A percentile compares a stretch with the other conserved stretches of the same genome.
These are phyloP conservation scores for Lanistes nyassanus DNA, from an alignment of 1,140 invertebrate genomes.

Conservation along the genomic window DNA sequence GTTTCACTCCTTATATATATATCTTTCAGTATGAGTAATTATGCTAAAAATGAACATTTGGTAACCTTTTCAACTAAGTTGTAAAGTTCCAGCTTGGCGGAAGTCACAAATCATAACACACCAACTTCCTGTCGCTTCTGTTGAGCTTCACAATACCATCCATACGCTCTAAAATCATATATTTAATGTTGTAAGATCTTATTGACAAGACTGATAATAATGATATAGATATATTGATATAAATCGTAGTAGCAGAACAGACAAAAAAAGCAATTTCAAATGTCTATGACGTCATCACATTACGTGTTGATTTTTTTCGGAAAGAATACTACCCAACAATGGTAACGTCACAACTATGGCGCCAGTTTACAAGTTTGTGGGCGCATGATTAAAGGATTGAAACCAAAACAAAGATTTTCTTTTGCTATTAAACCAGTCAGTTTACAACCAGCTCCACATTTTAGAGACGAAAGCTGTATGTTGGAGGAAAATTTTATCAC, in stretches of 20 bases:
- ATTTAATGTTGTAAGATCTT: neutral
- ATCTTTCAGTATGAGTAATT: too few relatives aligned
- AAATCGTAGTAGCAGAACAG: neutral
- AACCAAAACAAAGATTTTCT: neutral
- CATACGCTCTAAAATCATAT: neutral
- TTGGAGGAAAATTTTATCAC: neutral
- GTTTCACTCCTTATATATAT: slow-evolving; percentile 7
- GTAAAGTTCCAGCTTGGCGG: slow-evolving; percentile 7
- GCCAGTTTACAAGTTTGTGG: slow-evolving; percentile 26
- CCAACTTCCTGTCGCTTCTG: slow-evolving; percentile 19
- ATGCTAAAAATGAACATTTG: slow-evolving; percentile 8
- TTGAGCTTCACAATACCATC: neutral
- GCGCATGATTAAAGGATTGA: slow-evolving; percentile 8
- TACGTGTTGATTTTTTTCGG: neutral
- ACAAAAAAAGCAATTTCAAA: neutral
- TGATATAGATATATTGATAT: neutral
- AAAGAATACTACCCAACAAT: too few relatives aligned
- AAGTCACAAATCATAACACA: slow-evolving; percentile 25
- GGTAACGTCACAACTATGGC: slow-evolving; percentile 22
- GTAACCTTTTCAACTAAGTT: neutral
- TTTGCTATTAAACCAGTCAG: neutral
- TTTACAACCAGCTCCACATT: neutral
- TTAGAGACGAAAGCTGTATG: too few relatives aligned
- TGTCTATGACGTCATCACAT: slow-evolving; percentile 15
- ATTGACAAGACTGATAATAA: neutral